These are phyloP conservation scores for Microtus oregoni DNA, from an alignment of 2,113 vertebrate genomes.

Conservation along the genomic window DNA sequence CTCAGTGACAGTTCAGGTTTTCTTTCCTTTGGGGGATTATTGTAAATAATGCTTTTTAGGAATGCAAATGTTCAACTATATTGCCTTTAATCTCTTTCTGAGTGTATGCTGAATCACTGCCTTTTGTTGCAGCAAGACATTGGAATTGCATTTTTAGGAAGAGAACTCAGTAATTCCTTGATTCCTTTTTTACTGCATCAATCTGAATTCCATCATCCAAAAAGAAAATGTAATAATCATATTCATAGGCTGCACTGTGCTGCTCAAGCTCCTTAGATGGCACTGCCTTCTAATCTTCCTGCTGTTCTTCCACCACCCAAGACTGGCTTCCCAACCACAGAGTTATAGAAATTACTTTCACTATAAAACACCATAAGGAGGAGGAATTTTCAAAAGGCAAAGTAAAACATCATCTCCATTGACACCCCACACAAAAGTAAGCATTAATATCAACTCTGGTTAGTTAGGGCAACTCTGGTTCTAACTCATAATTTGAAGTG, in stretches of 20 bases:
- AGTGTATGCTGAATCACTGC: not conserved
- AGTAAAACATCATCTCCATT: not conserved
- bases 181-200: not conserved
- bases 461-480: not conserved
- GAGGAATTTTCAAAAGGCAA: not conserved
- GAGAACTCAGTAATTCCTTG: constrained; percentile 29
- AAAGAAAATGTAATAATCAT: not conserved
- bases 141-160: not conserved
- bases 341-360: not conserved
- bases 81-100: not conserved
- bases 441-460: not conserved
- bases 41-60: not conserved
- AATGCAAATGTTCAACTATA: not conserved
- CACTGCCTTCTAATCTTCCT: not conserved
- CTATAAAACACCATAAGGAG: not conserved
- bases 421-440: not conserved
- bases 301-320: not conserved
- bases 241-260: not conserved
- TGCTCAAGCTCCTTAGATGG: not conserved
- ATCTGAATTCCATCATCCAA: constrained; percentile 19
- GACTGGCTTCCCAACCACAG: not conserved
- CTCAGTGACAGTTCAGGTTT: not conserved
- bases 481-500: not conserved
- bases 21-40: not conserved
- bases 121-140: not conserved